Percentiles rank a stretch among this genome's conserved stretches.
These are phyloP conservation scores for Acholoe squamosa DNA, from an alignment of 2,888 invertebrate genomes.

Conservation along the genomic window DNA sequence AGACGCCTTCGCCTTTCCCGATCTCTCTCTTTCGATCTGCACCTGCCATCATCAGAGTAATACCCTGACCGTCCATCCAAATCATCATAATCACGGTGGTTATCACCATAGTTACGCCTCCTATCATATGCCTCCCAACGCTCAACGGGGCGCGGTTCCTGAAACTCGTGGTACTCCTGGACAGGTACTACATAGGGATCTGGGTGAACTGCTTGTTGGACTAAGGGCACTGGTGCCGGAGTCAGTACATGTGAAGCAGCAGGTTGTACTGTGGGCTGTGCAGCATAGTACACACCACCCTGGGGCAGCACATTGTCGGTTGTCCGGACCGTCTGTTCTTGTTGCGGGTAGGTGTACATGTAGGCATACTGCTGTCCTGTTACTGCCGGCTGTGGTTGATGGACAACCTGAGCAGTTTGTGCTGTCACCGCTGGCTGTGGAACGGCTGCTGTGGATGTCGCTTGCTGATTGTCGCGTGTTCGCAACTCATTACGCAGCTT, in stretches of 20 bases:
- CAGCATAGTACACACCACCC: background rate
- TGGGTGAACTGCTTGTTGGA: background rate
- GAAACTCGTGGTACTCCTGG: background rate
- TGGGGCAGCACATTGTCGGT: background rate
- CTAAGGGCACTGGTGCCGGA: background rate
- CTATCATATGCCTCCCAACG: background rate
- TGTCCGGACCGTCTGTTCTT: background rate
- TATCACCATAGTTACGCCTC: background rate
- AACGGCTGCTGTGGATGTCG: background rate
- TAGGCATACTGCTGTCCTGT: slow-evolving; percentile 32
- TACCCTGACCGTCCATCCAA: background rate
- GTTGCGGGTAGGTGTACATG: slow-evolving; percentile 37
- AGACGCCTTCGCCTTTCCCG: background rate
- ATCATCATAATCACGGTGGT: background rate
- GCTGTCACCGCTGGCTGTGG: background rate
- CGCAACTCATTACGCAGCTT: slow-evolving; percentile 29
- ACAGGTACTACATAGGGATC: background rate
- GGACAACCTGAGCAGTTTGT: background rate
- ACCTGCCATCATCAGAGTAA: background rate
- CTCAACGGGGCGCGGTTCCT: slow-evolving; percentile 4
- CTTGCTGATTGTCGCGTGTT: background rate
- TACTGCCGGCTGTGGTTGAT: background rate
- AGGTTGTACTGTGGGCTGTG: background rate
- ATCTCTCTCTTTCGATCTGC: background rate
- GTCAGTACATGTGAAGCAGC: background rate